Base-by-base conservation (phyloP, 2,113 vertebrate species). In the Corythornis madagascariensis region DNA sequence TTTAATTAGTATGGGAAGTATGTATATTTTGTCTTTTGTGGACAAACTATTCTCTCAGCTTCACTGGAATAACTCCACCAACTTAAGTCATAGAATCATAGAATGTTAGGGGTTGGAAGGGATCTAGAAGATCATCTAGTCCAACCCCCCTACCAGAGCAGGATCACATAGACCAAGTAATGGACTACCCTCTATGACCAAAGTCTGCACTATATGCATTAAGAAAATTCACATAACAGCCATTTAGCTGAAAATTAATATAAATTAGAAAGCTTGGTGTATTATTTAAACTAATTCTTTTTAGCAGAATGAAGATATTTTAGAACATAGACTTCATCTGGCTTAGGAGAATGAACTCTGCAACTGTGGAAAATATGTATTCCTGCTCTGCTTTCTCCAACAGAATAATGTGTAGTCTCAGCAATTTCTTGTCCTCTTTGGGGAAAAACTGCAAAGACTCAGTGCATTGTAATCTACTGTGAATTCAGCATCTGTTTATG, bases 401-500 rank as follows among this genome's bases (percentile, higher is more conserved):
- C 11, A 48, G 59, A 67, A 66, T 59, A 52, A 20, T 11, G 1
- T 75, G 40, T 28, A 50, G 57, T 60, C 57, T 94, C 84, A 89
- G 86, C 52, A 85, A 65, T 83, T 96, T 92, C 64, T 86, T 61
- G 20, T 73, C 50, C 35, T 93, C 52, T 75, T 79, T 82, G 63
- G 63, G 63, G 66, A 65, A 94, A 92, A 79, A 13, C n/a, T 82
- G 84, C 45, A 72, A 25, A 93, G 56, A 50, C 40, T 87, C 45
- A 40, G 13, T 73, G 31, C 40, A 72, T 89, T 93, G 66, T 90
- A 47, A 83, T 75, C 80, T 82, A 8, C 70, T 93, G 42, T 91
- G 66, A 94, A 78, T 86, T 88, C 90, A 84, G 47, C 88, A 93
- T 94, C 90, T 94, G 89, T 83, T 94, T 56, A 69, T 67, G 85